Conservation (phyloP, 2,888 invertebrate species). For the Tribolium freemani region DNA sequence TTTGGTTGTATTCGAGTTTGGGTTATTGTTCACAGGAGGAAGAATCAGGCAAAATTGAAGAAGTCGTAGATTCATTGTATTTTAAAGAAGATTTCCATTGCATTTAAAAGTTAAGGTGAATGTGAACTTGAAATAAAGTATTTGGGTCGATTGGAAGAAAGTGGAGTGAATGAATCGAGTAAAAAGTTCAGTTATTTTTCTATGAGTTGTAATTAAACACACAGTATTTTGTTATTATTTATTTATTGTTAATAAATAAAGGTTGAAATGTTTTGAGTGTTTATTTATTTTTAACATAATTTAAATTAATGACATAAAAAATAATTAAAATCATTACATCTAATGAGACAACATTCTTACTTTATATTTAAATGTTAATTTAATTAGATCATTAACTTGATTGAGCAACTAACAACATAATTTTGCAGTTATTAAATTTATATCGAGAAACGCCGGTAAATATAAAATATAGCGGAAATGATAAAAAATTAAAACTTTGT, state of each 20-base stretch:
- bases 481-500: background rate
- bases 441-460: background rate
- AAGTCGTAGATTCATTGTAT: constrained; percentile 17
- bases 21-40: background rate
- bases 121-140: background rate
- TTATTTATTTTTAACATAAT: background rate
- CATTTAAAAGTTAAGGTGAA: background rate
- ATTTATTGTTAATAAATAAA: background rate
- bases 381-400: background rate
- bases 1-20: constrained; percentile 65
- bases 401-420: background rate
- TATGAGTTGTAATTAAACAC: background rate
- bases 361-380: background rate
- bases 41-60: constrained; percentile 7
- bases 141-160: background rate
- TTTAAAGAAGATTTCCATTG: constrained; percentile 34
- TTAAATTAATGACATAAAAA: background rate
- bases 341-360: background rate
- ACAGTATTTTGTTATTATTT: background rate
- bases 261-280: background rate
- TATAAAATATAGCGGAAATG: background rate
- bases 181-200: background rate
- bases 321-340: background rate
- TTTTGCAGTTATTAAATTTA: background rate
- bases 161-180: background rate